phyloP scores from a whole-genome alignment of 2,888 invertebrate genomes.

The Hirudinaria manillensis region DNA sequence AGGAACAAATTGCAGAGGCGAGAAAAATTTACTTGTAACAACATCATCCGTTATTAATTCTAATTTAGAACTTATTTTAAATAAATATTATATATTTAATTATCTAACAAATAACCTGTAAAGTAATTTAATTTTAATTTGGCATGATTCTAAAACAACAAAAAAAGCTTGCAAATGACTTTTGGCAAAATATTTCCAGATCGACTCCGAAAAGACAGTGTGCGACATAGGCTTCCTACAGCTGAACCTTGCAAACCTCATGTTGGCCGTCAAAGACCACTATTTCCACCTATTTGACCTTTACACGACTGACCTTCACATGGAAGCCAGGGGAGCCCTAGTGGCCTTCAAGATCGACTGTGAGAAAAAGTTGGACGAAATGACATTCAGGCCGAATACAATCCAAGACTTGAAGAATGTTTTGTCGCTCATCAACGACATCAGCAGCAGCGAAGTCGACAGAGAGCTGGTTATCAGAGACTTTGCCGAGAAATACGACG shows the following conservation, averaged over 20 bases:
- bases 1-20: slow-evolving; percentile 22
- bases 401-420: slow-evolving; percentile 73
- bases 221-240: slow-evolving; percentile 52
- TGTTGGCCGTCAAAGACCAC: slow-evolving; percentile 67
- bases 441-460: slow-evolving; percentile 70
- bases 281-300: slow-evolving; percentile 73
- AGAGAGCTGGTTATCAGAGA: slow-evolving; percentile 70
- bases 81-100: background rate
- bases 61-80: background rate
- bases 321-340: slow-evolving; percentile 66
- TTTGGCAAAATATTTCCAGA: slow-evolving; percentile 47
- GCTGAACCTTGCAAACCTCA: slow-evolving; percentile 69
- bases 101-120: background rate
- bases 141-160: too few species aligned
- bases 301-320: slow-evolving; percentile 66
- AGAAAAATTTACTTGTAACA: too few species aligned
- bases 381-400: slow-evolving; percentile 48
- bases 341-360: slow-evolving; percentile 66
- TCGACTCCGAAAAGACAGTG: slow-evolving; percentile 44
- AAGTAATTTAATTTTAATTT: too few species aligned
- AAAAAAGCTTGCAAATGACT: too few species aligned
- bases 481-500: slow-evolving; percentile 70
- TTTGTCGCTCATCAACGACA: slow-evolving; percentile 72
- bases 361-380: slow-evolving; percentile 69
- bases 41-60: background rate